Conservation (phyloP, 2,888 invertebrate species). For the Dryomyza anilis region DNA sequence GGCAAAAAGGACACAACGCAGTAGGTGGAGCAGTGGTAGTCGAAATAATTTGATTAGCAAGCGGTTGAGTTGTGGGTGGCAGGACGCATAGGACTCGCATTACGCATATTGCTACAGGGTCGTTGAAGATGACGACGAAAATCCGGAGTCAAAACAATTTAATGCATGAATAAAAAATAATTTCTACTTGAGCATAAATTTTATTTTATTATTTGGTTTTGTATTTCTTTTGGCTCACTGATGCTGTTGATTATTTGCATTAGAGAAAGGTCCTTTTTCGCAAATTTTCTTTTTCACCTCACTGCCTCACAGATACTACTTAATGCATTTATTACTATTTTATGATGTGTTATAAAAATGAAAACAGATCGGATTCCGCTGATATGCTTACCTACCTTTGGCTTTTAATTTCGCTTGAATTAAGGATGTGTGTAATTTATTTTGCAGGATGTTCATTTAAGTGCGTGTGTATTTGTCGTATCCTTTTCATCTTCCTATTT, state of each 20-base stretch:
- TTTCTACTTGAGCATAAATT: constrained; percentile 37
- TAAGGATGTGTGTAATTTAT: constrained; percentile 25
- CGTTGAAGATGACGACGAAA: constrained; percentile 27
- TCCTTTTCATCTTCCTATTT: constrained; percentile 46
- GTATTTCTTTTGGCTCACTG: neutral
- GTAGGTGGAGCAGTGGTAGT: too few species aligned
- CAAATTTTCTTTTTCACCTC: neutral
- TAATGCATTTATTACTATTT: constrained; percentile 33
- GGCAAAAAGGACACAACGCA: too few species aligned
- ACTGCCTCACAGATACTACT: neutral
- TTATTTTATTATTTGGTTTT: constrained; percentile 2
- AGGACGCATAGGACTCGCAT: constrained; percentile 33
- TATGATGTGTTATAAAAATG: constrained; percentile 34
- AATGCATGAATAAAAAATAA: constrained; percentile 60
- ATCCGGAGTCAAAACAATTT: constrained; percentile 58
- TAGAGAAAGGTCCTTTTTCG: neutral
- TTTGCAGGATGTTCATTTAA: constrained; percentile 25
- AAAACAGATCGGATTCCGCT: constrained; percentile 21
- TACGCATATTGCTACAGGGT: constrained; percentile 18
- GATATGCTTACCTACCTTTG: neutral
- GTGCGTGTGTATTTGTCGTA: constrained; percentile 38
- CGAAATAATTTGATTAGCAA: constrained; percentile 53
- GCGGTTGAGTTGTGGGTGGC: constrained; percentile 33
- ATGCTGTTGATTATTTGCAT: too few species aligned
- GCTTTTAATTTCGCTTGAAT: constrained; percentile 19